Evolutionary conservation across 2,797 vertebrate genomes (phyloP).

Genomic region (Orientallactaga sibirica): DNA sequence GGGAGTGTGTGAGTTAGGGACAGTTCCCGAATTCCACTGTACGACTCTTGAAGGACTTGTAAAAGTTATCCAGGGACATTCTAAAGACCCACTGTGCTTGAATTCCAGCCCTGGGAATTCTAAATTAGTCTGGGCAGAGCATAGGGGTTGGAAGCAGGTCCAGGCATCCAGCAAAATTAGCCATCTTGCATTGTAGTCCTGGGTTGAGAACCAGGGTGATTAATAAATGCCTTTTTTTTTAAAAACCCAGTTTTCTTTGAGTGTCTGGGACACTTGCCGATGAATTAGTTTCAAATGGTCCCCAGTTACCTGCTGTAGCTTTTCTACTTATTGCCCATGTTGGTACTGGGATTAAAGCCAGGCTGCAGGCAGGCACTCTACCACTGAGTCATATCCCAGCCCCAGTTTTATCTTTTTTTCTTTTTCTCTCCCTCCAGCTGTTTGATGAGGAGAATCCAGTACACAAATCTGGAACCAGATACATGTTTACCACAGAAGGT

Average conservation of each 20-base stretch:
- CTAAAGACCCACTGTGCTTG: not conserved
- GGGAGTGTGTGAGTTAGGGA: not conserved
- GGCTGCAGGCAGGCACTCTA: not conserved
- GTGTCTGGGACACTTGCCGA: not conserved
- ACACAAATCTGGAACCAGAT: constrained; percentile 95
- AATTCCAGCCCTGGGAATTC: not conserved
- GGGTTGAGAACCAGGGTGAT: not conserved
- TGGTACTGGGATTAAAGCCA: not conserved
- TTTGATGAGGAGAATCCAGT: constrained; percentile 99
- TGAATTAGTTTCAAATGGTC: not conserved
- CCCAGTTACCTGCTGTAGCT: not conserved
- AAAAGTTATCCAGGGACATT: not conserved
- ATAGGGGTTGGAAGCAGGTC: not conserved
- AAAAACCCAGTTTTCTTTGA: not conserved
- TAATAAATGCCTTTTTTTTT: not conserved
- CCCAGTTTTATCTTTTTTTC: not conserved
- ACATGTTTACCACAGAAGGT: constrained; percentile 99
- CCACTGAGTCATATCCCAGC: not conserved
- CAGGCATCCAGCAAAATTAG: not conserved
- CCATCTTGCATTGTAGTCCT: not conserved
- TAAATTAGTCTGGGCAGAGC: not conserved
- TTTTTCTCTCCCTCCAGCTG: constrained; percentile 87
- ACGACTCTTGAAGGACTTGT: not conserved
- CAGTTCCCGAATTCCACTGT: not conserved
- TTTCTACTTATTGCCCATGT: not conserved